These are phyloP conservation scores for Rhineura floridana DNA, from an alignment of 2,113 vertebrate genomes.

Conservation along the genomic window DNA sequence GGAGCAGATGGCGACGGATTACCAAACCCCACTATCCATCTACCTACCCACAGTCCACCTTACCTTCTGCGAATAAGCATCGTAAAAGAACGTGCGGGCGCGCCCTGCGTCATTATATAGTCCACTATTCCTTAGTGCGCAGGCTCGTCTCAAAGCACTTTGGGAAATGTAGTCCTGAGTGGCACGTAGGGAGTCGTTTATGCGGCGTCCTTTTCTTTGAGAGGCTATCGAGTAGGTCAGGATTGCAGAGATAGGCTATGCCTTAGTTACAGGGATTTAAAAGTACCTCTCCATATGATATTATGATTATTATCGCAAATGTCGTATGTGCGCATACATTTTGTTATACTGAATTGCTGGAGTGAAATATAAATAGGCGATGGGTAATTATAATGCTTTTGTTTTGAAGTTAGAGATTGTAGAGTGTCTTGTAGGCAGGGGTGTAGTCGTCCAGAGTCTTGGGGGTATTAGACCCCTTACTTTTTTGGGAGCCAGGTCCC, in stretches of 20 bases:
- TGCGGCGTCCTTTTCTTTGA: neutral
- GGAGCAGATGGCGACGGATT: neutral
- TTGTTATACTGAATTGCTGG: neutral
- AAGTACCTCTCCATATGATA: too few relatives aligned
- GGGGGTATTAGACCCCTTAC: too few relatives aligned
- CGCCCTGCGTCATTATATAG: neutral
- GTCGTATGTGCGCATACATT: neutral
- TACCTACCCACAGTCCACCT: accelerated
- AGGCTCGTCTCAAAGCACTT: neutral
- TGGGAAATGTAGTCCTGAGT: constrained; percentile 10
- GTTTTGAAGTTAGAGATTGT: neutral
- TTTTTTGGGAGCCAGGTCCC: too few relatives aligned
- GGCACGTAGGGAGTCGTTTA: too few relatives aligned
- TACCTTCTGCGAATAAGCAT: accelerated
- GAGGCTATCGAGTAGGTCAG: neutral
- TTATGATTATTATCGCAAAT: neutral
- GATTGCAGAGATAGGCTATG: neutral
- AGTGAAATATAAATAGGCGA: neutral
- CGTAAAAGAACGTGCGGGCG: accelerated
- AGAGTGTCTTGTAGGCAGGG: neutral
- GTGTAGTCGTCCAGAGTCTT: too few relatives aligned
- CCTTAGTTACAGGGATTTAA: too few relatives aligned
- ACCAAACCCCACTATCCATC: accelerated
- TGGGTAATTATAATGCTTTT: neutral
- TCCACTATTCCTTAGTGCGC: neutral